Evolutionary conservation across 2,797 vertebrate genomes (phyloP).

Genomic region (Todus mexicanus): DNA sequence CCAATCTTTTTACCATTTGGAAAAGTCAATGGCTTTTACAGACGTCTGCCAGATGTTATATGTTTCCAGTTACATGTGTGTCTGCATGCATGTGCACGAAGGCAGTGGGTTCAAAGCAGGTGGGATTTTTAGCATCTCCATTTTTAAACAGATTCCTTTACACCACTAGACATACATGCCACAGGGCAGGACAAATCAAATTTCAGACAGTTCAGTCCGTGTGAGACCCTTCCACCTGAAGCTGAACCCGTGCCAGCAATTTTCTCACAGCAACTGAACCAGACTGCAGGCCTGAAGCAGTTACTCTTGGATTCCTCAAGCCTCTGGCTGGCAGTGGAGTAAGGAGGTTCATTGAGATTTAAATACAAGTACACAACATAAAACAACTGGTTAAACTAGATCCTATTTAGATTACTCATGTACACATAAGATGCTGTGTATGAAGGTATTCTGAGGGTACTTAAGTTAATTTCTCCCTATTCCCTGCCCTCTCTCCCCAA

Average conservation of each 20-base stretch:
- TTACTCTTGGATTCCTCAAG: background rate
- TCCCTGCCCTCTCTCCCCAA: background rate
- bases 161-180: background rate
- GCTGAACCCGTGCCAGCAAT: accelerated
- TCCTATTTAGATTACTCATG: background rate
- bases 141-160: background rate
- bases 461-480: background rate
- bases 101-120: background rate
- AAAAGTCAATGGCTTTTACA: slow-evolving; percentile 10
- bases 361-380: background rate
- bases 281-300: background rate
- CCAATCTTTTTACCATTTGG: background rate
- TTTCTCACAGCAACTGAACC: background rate
- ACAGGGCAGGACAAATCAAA: background rate
- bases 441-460: background rate
- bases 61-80: background rate
- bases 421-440: background rate
- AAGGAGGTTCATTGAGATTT: background rate
- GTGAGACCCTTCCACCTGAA: background rate
- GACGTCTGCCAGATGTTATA: background rate
- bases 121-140: background rate
- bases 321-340: background rate
- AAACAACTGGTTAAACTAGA: background rate
- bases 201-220: background rate
- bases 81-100: background rate